Evolutionary conservation across 2,113 vertebrate genomes (phyloP).

Genomic region (Plecotus auritus): DNA sequence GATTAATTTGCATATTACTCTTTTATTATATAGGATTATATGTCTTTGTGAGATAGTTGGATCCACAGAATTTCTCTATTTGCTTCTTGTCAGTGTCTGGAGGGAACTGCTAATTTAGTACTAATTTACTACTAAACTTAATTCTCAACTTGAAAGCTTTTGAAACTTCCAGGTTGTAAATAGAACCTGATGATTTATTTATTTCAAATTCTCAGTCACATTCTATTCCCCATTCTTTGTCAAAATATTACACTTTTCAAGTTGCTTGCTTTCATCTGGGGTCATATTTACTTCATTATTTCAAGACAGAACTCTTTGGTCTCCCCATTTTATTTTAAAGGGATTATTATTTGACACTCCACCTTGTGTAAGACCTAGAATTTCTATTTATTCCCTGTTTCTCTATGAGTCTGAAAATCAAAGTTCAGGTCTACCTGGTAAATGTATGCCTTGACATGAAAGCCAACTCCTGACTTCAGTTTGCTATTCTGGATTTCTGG

Average conservation of each 20-base stretch:
- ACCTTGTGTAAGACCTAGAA: background rate
- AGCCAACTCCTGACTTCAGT: background rate
- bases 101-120: background rate
- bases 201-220: background rate
- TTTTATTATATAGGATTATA: too few relatives aligned
- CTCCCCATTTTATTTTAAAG: background rate
- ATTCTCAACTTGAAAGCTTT: background rate
- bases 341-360: background rate
- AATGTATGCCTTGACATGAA: background rate
- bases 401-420: background rate
- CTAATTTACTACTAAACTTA: background rate
- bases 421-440: background rate
- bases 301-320: background rate
- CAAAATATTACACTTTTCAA: background rate
- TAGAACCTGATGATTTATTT: background rate
- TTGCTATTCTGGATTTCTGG: background rate
- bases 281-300: background rate
- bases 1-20: too few relatives aligned
- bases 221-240: background rate
- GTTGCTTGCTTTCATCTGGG: background rate
- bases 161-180: background rate
- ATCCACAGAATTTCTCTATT: background rate
- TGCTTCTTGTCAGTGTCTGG: background rate
- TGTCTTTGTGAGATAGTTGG: background rate
- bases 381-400: background rate